Percentiles rank a stretch among this genome's conserved stretches.
Conservation (phyloP, 2,113 vertebrate species). For the Salvator merianae region DNA sequence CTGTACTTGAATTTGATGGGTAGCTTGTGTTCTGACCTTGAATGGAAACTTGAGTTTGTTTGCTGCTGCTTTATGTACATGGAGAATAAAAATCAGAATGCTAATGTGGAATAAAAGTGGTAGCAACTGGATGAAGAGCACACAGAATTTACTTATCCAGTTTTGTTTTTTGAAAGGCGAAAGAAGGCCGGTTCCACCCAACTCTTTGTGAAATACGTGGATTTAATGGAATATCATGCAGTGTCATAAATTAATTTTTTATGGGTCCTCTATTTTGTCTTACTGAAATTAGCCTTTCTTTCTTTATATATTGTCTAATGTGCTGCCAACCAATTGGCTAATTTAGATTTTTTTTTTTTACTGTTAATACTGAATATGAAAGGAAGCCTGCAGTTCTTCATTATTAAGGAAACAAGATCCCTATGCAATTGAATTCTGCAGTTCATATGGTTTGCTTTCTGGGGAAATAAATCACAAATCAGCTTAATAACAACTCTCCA, state of each 20-base stretch:
- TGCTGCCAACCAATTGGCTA: conserved; percentile 3
- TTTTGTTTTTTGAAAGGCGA: conserved; percentile 32
- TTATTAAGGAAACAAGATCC: not conserved
- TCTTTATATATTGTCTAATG: not conserved
- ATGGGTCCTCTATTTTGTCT: conserved; percentile 53
- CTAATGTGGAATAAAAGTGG: conserved; percentile 35
- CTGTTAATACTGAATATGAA: conserved; percentile 34
- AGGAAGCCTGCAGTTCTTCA: conserved; percentile 19
- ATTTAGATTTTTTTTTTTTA: conserved; percentile 47
- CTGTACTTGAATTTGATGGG: not conserved
- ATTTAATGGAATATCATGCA: conserved; percentile 55
- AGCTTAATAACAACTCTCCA: conserved; percentile 49
- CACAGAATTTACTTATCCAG: conserved; percentile 39
- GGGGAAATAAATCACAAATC: conserved; percentile 57
- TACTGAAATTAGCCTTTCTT: conserved; percentile 13
- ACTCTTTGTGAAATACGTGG: conserved; percentile 66
- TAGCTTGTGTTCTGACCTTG: not conserved
- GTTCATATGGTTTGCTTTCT: conserved; percentile 40
- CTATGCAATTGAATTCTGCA: conserved; percentile 9
- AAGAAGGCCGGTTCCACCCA: conserved; percentile 41
- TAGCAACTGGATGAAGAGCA: conserved; percentile 53
- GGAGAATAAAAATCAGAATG: conserved; percentile 48
- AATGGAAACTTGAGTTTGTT: conserved; percentile 26
- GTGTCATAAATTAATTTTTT: conserved; percentile 52
- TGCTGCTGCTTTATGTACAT: not conserved